Evolutionary conservation across 2,113 vertebrate species (phyloP).

Genomic region (Rattus norvegicus): DNA sequence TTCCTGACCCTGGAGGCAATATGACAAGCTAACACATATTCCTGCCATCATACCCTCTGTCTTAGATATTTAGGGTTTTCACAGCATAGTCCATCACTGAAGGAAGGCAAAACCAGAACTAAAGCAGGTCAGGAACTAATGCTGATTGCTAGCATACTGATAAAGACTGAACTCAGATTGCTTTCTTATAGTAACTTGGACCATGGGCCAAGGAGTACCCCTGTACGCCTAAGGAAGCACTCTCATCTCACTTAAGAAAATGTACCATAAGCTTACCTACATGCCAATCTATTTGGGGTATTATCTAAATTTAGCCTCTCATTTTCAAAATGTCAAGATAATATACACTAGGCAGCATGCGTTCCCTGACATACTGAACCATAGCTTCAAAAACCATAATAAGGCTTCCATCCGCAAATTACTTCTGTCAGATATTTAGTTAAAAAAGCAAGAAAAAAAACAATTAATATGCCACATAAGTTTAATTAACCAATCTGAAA

Average conservation of each 20-base stretch:
- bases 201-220: no score
- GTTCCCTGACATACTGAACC: neutral
- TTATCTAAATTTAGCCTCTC: neutral
- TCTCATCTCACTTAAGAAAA: neutral
- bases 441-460: neutral
- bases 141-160: neutral
- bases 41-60: neutral
- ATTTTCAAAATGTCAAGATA: neutral
- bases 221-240: neutral
- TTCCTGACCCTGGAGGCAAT: neutral
- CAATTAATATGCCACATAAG: neutral
- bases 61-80: neutral
- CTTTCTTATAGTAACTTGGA: neutral
- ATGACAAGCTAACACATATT: neutral
- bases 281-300: neutral
- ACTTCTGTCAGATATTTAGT: neutral
- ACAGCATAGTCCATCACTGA: neutral
- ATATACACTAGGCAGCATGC: neutral
- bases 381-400: neutral
- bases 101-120: neutral
- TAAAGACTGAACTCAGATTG: neutral
- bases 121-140: neutral
- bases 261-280: neutral
- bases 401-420: neutral
- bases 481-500: conserved; percentile 1